phyloP scores from a whole-genome alignment of 2,113 vertebrate genomes.

The Thalassarche chlororhynchos region DNA sequence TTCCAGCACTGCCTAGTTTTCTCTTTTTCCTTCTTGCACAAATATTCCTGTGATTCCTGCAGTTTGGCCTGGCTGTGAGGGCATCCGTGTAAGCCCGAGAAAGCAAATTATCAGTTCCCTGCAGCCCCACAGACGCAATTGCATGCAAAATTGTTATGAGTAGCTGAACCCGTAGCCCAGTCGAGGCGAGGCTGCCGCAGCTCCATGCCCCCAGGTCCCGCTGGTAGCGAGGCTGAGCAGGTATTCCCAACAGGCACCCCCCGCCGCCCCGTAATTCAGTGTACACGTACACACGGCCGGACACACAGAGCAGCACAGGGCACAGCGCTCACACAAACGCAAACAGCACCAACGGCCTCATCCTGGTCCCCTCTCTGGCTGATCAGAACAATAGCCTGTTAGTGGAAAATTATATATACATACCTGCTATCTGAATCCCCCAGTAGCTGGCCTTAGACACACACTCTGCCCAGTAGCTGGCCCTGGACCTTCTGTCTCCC shows the following conservation, averaged over 20 bases:
- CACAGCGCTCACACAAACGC: not conserved
- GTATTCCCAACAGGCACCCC: not conserved
- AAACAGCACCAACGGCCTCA: not conserved
- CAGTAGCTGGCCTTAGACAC: not conserved
- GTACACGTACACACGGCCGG: accelerated
- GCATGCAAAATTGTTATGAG: not conserved
- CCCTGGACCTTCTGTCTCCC: not conserved
- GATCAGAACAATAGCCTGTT: not conserved
- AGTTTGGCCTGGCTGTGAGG: not conserved
- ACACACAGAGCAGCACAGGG: not conserved
- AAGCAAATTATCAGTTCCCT: not conserved
- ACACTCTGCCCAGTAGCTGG: not conserved
- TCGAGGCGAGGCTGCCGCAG: not conserved
- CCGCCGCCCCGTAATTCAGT: not conserved
- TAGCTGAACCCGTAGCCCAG: not conserved
- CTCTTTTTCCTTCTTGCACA: not conserved
- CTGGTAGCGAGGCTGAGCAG: not conserved
- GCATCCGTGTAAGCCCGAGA: not conserved
- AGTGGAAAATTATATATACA: not conserved
- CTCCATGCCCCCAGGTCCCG: not conserved
- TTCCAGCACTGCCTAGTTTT: not conserved
- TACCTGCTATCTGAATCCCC: not conserved
- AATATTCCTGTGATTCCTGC: not conserved
- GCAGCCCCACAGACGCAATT: not conserved
- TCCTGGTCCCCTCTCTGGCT: not conserved